Evolutionary conservation across 2,888 invertebrate genomes (phyloP).

Genomic region (Notodonta dromedarius): DNA sequence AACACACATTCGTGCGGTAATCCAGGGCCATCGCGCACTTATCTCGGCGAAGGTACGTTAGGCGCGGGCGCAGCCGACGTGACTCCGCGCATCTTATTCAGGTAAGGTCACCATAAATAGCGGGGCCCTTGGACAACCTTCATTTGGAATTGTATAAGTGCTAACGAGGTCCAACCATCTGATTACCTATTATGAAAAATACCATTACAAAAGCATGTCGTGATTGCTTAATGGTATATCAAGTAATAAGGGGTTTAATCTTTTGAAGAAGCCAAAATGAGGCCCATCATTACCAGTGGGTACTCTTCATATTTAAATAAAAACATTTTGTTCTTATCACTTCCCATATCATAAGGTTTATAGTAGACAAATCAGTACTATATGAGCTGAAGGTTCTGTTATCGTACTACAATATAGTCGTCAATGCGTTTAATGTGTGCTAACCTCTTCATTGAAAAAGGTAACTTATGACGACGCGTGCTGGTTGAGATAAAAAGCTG

Average conservation of each 20-base stretch:
- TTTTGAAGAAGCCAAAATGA: too few species aligned
- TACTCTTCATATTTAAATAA: too few species aligned
- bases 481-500: not conserved
- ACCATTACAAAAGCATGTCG: not conserved
- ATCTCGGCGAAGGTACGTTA: constrained; percentile 37
- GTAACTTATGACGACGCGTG: too few species aligned
- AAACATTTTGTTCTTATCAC: too few species aligned
- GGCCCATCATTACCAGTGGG: too few species aligned
- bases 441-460: too few species aligned
- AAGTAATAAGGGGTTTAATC: too few species aligned
- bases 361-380: too few species aligned
- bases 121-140: constrained; percentile 18
- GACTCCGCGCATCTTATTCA: constrained; percentile 43
- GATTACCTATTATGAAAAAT: not conserved
- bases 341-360: too few species aligned
- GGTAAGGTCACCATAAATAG: constrained; percentile 24
- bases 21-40: constrained; percentile 47
- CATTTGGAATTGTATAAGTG: not conserved
- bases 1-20: constrained; percentile 34
- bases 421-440: too few species aligned
- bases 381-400: too few species aligned
- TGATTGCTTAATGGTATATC: not conserved
- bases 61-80: constrained; percentile 40
- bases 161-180: not conserved
- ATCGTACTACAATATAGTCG: too few species aligned